Conservation (phyloP, 2,888 invertebrate species). For the Deilephila porcellus region DNA sequence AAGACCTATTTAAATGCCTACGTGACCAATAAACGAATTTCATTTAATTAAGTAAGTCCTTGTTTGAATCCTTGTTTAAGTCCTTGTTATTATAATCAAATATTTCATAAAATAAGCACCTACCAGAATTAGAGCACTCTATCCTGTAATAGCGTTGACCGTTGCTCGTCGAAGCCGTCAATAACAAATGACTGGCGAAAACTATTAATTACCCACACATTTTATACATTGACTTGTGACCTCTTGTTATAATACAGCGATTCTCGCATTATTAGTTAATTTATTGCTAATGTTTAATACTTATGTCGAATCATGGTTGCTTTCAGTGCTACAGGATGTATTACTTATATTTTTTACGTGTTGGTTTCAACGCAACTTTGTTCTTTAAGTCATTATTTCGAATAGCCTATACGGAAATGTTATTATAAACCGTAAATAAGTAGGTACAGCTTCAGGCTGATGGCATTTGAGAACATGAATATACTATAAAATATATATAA, state of each 20-base stretch:
- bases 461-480: too few species aligned
- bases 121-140: not conserved
- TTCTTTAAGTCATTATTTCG: too few species aligned
- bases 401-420: too few species aligned
- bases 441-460: too few species aligned
- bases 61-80: too few species aligned
- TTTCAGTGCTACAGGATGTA: not conserved
- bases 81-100: too few species aligned
- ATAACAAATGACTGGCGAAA: conserved; percentile 14
- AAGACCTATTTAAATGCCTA: too few species aligned
- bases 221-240: conserved; percentile 24
- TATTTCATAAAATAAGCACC: not conserved
- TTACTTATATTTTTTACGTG: not conserved
- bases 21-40: too few species aligned
- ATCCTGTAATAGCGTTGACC: not conserved
- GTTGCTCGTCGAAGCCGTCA: not conserved
- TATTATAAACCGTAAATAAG: too few species aligned
- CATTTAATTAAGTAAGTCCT: too few species aligned
- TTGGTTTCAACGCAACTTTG: not conserved
- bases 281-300: conserved; percentile 16
- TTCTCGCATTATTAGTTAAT: conserved; percentile 8
- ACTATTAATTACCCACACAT: conserved; percentile 9
- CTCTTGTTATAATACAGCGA: not conserved
- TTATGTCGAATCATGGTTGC: conserved; percentile 9
- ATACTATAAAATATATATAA: too few species aligned